Evolutionary conservation across 1,140 invertebrate species (phyloP).

Genomic region (Epicauta chinensis): DNA sequence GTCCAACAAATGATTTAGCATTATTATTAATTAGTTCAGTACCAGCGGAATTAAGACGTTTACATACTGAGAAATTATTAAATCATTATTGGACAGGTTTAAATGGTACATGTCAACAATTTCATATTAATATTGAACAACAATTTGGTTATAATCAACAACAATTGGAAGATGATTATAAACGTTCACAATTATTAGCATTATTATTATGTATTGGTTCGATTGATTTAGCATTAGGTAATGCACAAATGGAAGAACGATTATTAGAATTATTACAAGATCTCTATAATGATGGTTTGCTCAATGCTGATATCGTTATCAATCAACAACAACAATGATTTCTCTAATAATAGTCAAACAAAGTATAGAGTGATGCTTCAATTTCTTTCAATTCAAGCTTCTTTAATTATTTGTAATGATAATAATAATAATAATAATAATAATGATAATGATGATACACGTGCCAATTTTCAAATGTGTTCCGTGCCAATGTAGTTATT

Average conservation of each 20-base stretch:
- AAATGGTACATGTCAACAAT: constrained; percentile 46
- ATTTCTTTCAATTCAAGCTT: neutral
- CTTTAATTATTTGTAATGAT: too few relatives aligned
- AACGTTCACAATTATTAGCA: constrained; percentile 63
- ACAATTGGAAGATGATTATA: constrained; percentile 58
- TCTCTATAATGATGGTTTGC: constrained; percentile 52
- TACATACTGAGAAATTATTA: constrained; percentile 54
- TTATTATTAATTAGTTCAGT: constrained; percentile 71
- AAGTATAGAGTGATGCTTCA: too few relatives aligned
- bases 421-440: too few relatives aligned
- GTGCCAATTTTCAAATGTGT: constrained; percentile 5
- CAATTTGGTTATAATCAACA: constrained; percentile 50
- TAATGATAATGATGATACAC: too few relatives aligned
- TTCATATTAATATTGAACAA: constrained; percentile 55
- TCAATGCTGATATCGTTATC: constrained; percentile 31
- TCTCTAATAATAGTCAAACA: too few relatives aligned
- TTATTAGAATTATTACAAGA: constrained; percentile 53
- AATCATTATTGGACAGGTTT: constrained; percentile 64
- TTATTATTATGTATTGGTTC: constrained; percentile 71
- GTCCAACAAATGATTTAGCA: constrained; percentile 71
- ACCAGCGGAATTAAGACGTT: constrained; percentile 59
- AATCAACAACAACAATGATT: constrained; percentile 7
- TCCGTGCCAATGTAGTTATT: constrained; percentile 21
- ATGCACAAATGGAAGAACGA: constrained; percentile 62
- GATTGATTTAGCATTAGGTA: constrained; percentile 65